These are phyloP conservation scores for Aricia artaxerxes DNA, from an alignment of 2,888 invertebrate species.

Conservation along the genomic window DNA sequence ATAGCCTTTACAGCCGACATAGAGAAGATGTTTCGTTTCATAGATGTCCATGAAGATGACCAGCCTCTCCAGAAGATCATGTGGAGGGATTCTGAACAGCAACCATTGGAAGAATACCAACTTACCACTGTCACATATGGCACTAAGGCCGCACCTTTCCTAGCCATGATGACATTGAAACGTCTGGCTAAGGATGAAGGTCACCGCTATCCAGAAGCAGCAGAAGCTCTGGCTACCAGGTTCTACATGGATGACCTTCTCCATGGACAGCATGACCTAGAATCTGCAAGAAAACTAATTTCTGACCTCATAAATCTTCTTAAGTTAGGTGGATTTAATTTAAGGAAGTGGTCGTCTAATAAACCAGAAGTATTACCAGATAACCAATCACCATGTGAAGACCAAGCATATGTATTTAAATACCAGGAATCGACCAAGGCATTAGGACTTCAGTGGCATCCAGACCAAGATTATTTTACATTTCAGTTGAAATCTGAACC, in stretches of 20 bases:
- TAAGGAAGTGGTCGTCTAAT: conserved; percentile 30
- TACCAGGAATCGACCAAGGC: conserved; percentile 13
- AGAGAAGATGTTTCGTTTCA: conserved; percentile 2
- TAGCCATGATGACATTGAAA: conserved; percentile 42
- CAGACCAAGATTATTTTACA: too few species aligned
- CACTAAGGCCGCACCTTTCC: conserved; percentile 39
- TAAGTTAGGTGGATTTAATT: conserved; percentile 25
- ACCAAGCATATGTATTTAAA: conserved; percentile 20
- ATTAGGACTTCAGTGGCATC: too few species aligned
- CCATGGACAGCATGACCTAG: neutral
- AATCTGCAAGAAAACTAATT: neutral
- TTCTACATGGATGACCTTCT: too few species aligned
- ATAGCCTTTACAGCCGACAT: conserved; percentile 15
- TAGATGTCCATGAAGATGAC: conserved; percentile 22
- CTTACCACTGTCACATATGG: conserved; percentile 30
- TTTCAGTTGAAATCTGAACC: too few species aligned
- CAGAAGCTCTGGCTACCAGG: too few species aligned
- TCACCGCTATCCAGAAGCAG: too few species aligned
- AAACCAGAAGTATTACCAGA: conserved; percentile 14
- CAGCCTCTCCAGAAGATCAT: conserved; percentile 6
- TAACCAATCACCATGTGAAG: neutral
- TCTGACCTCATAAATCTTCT: conserved; percentile 23
- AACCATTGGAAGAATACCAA: too few species aligned
- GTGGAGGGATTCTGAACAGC: neutral
- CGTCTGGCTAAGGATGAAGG: too few species aligned